phyloP scores from a whole-genome alignment of 2,113 vertebrate genomes.

The Corydoras maculifer region DNA sequence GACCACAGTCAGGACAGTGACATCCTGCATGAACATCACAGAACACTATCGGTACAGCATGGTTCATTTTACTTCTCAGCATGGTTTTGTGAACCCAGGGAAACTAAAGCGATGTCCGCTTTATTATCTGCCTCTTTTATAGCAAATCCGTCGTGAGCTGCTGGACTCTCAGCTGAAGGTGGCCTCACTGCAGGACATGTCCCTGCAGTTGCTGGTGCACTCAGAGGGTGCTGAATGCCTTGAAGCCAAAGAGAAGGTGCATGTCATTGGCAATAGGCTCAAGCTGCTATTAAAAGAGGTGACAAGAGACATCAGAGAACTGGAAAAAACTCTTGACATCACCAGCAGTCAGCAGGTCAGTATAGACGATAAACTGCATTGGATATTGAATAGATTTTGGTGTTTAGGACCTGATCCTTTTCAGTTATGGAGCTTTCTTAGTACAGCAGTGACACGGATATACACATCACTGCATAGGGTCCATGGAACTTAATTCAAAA shows the following conservation, averaged over 20 bases:
- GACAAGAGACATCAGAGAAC: constrained; percentile 77
- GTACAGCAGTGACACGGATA: too few species aligned
- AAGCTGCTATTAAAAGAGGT: constrained; percentile 93
- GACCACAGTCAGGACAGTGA: constrained; percentile 75
- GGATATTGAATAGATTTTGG: too few species aligned
- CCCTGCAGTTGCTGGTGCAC: constrained; percentile 88
- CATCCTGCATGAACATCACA: constrained; percentile 79
- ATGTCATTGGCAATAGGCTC: constrained; percentile 91
- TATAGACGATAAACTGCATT: not conserved
- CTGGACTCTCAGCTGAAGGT: constrained; percentile 89
- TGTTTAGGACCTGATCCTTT: too few species aligned
- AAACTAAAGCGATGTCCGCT: not conserved
- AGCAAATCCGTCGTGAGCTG: constrained; percentile 93
- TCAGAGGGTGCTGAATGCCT: constrained; percentile 88
- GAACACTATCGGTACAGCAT: constrained; percentile 74
- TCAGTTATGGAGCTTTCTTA: too few species aligned
- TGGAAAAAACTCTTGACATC: constrained; percentile 83
- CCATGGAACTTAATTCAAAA: too few species aligned
- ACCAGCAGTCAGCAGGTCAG: constrained; percentile 86
- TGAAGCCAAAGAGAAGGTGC: constrained; percentile 97
- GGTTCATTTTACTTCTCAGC: not conserved
- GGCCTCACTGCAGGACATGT: constrained; percentile 88
- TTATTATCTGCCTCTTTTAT: constrained; percentile 16
- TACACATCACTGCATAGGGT: too few species aligned
- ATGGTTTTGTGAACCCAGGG: too few species aligned